Evolutionary conservation across 2,113 vertebrate species (phyloP), one percentile per base, ranked within the genome.

Genomic region (Thryonomys swinderianus): DNA sequence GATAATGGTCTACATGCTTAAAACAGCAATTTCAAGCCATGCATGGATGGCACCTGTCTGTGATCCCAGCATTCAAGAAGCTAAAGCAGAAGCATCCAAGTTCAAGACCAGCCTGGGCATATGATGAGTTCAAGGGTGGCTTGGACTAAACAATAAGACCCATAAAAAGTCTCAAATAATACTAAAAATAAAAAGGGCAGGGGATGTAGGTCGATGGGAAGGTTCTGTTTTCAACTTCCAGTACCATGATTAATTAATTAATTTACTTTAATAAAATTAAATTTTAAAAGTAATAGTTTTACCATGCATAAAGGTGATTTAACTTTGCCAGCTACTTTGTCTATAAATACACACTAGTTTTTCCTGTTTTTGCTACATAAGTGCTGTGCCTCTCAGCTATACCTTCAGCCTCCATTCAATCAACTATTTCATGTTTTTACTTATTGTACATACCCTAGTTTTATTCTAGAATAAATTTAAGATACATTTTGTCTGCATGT

Each of bases 381-480:
- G 18, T 23, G 4, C 51, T 53, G 5, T 57, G 18, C 20, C 32
- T 2, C 20, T 55, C 5, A 79, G 17, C 62, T 64, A 13, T 20
- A 67, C 66, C 66, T 34, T 64, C 30, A n/a, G 34, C 34, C 30
- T 73, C 7, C 92, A 23, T 91, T 91, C 88, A 17, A 61, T 92
- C 81, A 83, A 13, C 21, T 80, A 74, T 59, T 88, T 40, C 34
- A 57, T 17, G 61, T 76, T 83, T 71, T 84, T 80, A 69, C 80
- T 71, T 61, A 66, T 55, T 89, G 23, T 57, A 40, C 14, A 23
- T 71, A 78, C 27, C 13, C 11, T 20, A 82, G 27, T 17, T 23
- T 89, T 96, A 4, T 92, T 93, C 20, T 83, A 51, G 9, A 91
- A 42, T 85, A 89, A n/a, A 84, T 92, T 57, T 92, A 69, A 62